These are phyloP conservation scores for Bergia puertoricense DNA, from an alignment of 92 coral and sea anemone genomes.

Conservation along the genomic window DNA sequence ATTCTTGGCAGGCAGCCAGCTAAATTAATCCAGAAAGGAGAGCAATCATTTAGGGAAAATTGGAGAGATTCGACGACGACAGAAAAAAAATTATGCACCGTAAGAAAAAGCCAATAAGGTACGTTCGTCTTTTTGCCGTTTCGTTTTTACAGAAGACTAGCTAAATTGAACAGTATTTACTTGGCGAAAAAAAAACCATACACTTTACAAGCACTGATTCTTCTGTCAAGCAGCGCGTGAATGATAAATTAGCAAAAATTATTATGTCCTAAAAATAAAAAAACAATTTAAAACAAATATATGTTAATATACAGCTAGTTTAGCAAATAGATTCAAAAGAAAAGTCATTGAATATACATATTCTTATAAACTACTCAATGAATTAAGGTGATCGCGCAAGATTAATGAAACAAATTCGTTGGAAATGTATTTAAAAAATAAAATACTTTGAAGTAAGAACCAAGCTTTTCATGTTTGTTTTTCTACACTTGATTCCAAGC, in stretches of 20 bases:
- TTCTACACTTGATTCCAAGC: background rate
- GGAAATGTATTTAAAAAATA: background rate
- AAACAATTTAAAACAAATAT: background rate
- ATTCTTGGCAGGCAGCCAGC: background rate
- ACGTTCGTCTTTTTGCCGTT: background rate
- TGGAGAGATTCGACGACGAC: background rate
- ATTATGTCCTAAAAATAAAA: background rate
- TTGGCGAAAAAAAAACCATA: no score
- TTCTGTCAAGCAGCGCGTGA: background rate
- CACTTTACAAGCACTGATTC: background rate
- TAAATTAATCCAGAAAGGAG: background rate
- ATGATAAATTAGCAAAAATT: no score
- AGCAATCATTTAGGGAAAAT: background rate
- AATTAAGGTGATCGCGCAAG: no score
- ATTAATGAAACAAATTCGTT: background rate
- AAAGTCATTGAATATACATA: background rate
- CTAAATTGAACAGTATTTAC: background rate
- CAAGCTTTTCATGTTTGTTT: background rate
- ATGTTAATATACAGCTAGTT: constrained; percentile 6
- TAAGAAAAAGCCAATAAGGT: background rate
- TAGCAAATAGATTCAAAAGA: background rate
- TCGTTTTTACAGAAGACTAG: background rate
- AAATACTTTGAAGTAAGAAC: background rate
- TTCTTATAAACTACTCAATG: background rate
- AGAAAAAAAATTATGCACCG: background rate